These are phyloP conservation scores for Lutjanus campechanus DNA, from an alignment of 2,797 vertebrate species.

Conservation along the genomic window DNA sequence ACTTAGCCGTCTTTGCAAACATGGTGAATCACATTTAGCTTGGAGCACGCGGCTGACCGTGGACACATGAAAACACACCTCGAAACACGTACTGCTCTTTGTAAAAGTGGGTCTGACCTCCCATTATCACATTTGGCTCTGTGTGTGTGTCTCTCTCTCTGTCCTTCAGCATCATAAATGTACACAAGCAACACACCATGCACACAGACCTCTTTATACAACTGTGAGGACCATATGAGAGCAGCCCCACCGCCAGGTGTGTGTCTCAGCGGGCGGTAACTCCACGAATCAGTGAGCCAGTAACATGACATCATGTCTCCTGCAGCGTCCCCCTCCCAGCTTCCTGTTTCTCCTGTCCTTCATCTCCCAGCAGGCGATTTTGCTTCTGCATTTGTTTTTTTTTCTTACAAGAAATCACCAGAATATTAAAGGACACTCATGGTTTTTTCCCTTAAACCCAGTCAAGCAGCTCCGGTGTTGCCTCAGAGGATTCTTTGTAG, in stretches of 20 bases:
- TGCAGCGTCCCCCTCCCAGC: slow-evolving; percentile 42
- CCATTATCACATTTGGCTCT: slow-evolving; percentile 10
- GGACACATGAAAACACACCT: slow-evolving; percentile 4
- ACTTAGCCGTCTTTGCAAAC: neutral
- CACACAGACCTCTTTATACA: slow-evolving; percentile 9
- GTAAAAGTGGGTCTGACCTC: slow-evolving; percentile 12
- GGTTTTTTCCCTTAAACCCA: neutral
- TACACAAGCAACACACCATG: neutral
- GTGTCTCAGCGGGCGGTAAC: slow-evolving; percentile 59
- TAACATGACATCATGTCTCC: slow-evolving; percentile 64
- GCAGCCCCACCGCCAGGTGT: slow-evolving; percentile 66
- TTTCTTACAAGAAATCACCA: slow-evolving; percentile 13
- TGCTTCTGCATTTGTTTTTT: slow-evolving; percentile 46
- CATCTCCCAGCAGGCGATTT: slow-evolving; percentile 68
- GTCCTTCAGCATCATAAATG: slow-evolving; percentile 23
- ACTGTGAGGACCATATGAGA: slow-evolving; percentile 25
- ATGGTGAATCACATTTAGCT: slow-evolving; percentile 1
- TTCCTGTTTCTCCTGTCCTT: slow-evolving; percentile 73
- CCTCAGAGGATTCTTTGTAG: slow-evolving; percentile 12
- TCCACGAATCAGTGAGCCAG: slow-evolving; percentile 64
- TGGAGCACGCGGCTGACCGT: neutral
- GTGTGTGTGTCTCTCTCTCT: neutral
- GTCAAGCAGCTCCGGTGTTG: slow-evolving; percentile 28
- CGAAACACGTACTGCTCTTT: neutral
- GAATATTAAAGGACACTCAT: slow-evolving; percentile 17